These are phyloP conservation scores for Burhinus oedicnemus DNA, from an alignment of 2,113 vertebrate genomes.

Conservation along the genomic window DNA sequence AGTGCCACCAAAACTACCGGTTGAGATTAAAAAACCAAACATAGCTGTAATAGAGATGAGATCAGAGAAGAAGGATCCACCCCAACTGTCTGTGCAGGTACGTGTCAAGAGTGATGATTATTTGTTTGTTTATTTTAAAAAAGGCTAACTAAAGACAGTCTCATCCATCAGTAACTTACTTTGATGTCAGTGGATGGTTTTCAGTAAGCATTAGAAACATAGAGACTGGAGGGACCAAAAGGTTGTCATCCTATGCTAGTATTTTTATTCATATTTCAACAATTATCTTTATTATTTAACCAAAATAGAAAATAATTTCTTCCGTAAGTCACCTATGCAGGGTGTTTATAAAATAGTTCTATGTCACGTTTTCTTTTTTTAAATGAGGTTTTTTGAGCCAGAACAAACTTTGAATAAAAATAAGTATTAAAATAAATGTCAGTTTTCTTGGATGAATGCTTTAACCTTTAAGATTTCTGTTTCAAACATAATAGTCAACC, in stretches of 20 bases:
- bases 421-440: not conserved
- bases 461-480: not conserved
- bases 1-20: constrained; percentile 42
- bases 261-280: not conserved
- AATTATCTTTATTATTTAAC: not conserved
- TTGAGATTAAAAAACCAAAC: constrained; percentile 68
- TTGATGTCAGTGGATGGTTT: not conserved
- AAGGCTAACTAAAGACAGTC: not conserved
- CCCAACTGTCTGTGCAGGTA: constrained; percentile 85
- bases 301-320: not conserved
- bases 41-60: constrained; percentile 76
- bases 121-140: not conserved
- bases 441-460: not conserved
- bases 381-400: not conserved
- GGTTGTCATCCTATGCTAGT: not conserved
- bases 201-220: not conserved
- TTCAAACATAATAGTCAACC: not conserved
- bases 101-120: not conserved
- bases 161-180: not conserved
- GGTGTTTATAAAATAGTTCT: not conserved
- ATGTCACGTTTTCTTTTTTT: not conserved
- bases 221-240: not conserved
- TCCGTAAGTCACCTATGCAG: not conserved
- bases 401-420: not conserved
- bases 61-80: constrained; percentile 74